Base-by-base conservation (phyloP, 2,797 vertebrate genomes). In the Margarornis squamiger region DNA sequence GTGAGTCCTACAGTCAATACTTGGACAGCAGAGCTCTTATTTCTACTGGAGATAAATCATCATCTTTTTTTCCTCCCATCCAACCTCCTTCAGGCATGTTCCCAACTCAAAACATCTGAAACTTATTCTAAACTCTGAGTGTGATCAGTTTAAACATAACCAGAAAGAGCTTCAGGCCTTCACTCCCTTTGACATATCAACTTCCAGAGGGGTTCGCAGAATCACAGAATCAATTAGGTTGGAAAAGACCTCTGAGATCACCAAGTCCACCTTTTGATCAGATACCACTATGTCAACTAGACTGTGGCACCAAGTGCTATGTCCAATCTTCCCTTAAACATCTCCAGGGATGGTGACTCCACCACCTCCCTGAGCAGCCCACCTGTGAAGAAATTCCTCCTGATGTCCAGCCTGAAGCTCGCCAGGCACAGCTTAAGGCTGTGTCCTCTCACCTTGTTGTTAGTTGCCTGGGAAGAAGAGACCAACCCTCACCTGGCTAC, bases 101-200 rank as follows among this genome's bases (percentile, higher is more conserved):
- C 41, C 38, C 39, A 62, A 24, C 30, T 39, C 24, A 45, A 72
- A 72, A 23, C 32, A 61, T 20, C 68, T 65, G 49, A 93, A 87
- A 77, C 38, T 82, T 65, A 29, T 13, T 65, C 49, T 55, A n/a
- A 86, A 52, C 59, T 70, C 63, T 36, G 27, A 52, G 18, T 23
- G 48, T 6, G 16, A 78, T 59, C 51, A 75, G n/a, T 51, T 54
- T 54, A 58, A 83, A 65, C 0, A 1, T 4, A 71, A 80, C 6
- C n/a, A 43, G 78, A n/a, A 36, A 32, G 51, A 63, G 63, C 66
- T 70, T 48, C 19, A 48, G 89, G 58, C 22, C 6, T 63, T 67
- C 2, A 4, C 14, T 61, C 15, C n/a, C 43, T 52, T 49, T 57
- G 29, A n/a, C 32, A 51, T 1, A 0, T 52, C 27, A 1, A 2